Base-by-base conservation (phyloP, 2,797 vertebrate species). In the Karalla daura region DNA sequence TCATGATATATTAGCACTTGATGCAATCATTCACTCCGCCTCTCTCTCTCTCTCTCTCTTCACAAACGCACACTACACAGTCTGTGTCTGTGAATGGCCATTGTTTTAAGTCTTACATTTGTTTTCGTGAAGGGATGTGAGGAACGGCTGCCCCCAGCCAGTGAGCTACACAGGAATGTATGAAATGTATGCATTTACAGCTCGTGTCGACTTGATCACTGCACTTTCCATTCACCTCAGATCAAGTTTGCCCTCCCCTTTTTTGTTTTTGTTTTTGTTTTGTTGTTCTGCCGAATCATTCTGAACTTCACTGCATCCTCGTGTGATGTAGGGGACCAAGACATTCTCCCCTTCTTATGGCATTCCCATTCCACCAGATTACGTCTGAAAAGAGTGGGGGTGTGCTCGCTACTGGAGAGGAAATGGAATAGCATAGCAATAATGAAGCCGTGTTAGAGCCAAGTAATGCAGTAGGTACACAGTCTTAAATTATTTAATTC, bases 1-100 rank as follows among this genome's bases (percentile, higher is more conserved):
- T 91, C 90, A 93, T 88, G 65, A 86, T 83, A 84, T 91, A 89
- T 90, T 90, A 83, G 85, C 88, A 88, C 86, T 87, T 81, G 85
- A 92, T 87, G 86, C 90, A 88, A 90, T 91, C 89, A 81, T 85
- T 83, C 81, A 82, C 81, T 63, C 88, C 75, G 33, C 74, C 68
- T 40, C 51, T 64, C 32, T 67, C 37, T 50, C 30, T 55, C 46
- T 32, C 32, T 51, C 23, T 47, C 14, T 40, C 20, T 33, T 83
- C 83, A 88, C 80, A 63, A 69, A 74, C 46, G 7, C 87, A 81
- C 86, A 80, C 80, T 54, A 27, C 80, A 81, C 80, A 78, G 68
- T 66, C 59, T 78, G 72, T 84, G 84, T 87, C 68, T 82, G 79
- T 90, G 84, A 66, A 78, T 18, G 23, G 40, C 71, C 81, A 74